Evolutionary conservation across 2,113 vertebrate species (phyloP).

Genomic region (Pelecanoides urinatrix): DNA sequence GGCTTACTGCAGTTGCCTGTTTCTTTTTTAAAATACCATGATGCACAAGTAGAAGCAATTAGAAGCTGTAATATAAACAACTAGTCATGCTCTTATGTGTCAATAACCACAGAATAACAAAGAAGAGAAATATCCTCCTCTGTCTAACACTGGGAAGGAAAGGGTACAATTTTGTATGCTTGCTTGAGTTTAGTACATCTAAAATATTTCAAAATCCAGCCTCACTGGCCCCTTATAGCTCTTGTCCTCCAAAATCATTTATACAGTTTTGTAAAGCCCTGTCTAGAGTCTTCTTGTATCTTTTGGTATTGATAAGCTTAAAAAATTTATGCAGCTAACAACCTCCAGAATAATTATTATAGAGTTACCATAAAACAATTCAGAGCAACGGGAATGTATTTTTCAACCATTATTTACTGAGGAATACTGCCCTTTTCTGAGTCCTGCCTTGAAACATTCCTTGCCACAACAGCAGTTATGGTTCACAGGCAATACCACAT

Average conservation of each 20-base stretch:
- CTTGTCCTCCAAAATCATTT: background rate
- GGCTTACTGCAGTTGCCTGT: background rate
- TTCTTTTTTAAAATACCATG: background rate
- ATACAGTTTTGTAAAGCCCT: background rate
- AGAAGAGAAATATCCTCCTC: background rate
- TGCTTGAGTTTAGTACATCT: background rate
- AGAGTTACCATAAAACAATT: background rate
- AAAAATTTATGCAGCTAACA: background rate
- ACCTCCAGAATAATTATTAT: background rate
- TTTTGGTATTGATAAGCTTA: background rate
- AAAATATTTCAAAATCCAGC: background rate
- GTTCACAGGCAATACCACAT: background rate
- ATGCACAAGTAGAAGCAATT: background rate
- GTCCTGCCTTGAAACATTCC: background rate
- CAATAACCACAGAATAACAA: background rate
- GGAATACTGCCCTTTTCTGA: background rate
- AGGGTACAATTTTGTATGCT: background rate
- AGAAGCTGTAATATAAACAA: background rate
- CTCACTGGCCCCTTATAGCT: background rate
- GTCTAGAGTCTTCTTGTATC: background rate
- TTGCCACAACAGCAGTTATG: background rate
- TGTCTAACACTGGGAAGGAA: background rate
- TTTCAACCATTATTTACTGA: background rate
- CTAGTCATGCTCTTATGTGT: background rate
- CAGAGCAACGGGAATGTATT: background rate